Evolutionary conservation across 2,113 vertebrate species (phyloP), one percentile per base, ranked within the genome.

Genomic region (Perca fluviatilis): DNA sequence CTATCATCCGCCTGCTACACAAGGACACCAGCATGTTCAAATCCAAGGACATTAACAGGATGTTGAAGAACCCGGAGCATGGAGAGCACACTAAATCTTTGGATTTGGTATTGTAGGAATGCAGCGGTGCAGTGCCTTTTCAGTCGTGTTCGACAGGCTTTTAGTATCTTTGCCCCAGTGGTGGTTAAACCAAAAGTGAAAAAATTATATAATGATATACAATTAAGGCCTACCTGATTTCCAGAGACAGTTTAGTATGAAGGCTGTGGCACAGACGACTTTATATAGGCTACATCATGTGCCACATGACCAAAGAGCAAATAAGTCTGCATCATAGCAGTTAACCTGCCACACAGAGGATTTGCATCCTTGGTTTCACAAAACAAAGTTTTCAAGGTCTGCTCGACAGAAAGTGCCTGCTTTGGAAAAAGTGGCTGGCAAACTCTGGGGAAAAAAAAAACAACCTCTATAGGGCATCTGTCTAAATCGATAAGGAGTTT

Each of bases 1-100:
- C 51, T 13, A 51, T 51, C 57, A 6, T 30, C 23, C 51, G 50
- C 33, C 58, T 79, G 58, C 46, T 64, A 6, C 69, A 64, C 74
- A 69, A 0, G 25, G 30, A 74, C 50, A 70, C 23, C 8, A 64
- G 57, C 7, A 40, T 10, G 43, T 40, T 65, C 21, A 68, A 57
- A 50, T 74, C 30, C 70, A 75, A 51, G 9, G 49, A 10, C 27
- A 49, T 4, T 21, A 49, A 68, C n/a, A 33, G 57, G 49, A 27
- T 15, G 49, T 23, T 64, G 53, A 76, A 47, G 18, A 36, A 33
- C 43, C 63, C 33, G 50, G 14, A 53, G 21, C 60, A 43, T 6
- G 21, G 73, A 9, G 23, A 73, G 23, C 36, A 36, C 27, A 58
- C 33, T 15, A 14, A 27, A 30, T 53, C 54, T 43, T 58, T 16